phyloP scores from a whole-genome alignment of 2,113 vertebrate species.

The Grantiella picta region DNA sequence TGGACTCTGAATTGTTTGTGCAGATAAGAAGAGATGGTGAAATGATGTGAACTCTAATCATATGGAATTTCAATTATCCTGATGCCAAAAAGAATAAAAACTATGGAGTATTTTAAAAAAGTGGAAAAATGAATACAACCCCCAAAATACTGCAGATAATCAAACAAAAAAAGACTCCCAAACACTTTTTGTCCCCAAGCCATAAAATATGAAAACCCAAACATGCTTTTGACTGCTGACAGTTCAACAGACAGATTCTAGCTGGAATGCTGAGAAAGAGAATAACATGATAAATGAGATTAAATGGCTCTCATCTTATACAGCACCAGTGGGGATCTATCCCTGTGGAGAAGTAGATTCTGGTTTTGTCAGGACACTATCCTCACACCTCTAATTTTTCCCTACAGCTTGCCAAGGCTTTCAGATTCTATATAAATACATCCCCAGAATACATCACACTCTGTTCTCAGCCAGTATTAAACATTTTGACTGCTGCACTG shows the following conservation, averaged over 20 bases:
- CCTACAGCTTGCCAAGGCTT: neutral
- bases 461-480: neutral
- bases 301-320: neutral
- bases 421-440: neutral
- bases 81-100: neutral
- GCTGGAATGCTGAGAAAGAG: neutral
- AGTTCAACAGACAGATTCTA: neutral
- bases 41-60: neutral
- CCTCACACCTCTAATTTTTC: neutral
- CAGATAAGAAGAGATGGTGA: neutral
- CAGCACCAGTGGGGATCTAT: neutral
- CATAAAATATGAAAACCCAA: neutral
- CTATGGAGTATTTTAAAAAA: neutral
- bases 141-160: accelerated
- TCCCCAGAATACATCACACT: neutral
- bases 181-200: accelerated
- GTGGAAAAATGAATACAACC: accelerated
- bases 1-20: neutral
- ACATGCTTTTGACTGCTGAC: neutral
- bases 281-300: neutral
- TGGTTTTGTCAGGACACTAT: neutral
- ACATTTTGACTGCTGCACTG: neutral
- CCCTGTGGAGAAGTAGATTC: neutral
- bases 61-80: neutral
- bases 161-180: neutral